These are phyloP conservation scores for Crotalus horridus DNA, from an alignment of 2,113 vertebrate species.

Conservation along the genomic window DNA sequence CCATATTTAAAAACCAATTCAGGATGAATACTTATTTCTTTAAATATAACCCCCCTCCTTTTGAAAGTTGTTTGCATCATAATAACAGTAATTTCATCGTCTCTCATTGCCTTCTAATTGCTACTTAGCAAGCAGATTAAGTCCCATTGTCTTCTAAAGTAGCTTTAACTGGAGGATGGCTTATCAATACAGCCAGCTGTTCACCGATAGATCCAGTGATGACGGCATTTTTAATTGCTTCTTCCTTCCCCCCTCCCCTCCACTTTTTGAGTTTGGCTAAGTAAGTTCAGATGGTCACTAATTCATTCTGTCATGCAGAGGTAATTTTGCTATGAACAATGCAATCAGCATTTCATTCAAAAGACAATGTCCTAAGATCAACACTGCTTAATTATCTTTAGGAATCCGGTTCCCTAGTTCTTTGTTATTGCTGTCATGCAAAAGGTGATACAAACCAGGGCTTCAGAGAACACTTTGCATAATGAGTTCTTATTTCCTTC, in stretches of 20 bases:
- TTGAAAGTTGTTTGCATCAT: constrained; percentile 67
- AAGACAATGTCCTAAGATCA: constrained; percentile 71
- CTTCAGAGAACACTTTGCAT: constrained; percentile 59
- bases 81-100: constrained; percentile 69
- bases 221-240: constrained; percentile 83
- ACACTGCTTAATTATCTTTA: constrained; percentile 71
- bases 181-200: constrained; percentile 88
- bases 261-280: constrained; percentile 73
- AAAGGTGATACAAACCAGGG: constrained; percentile 65
- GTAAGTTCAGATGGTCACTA: constrained; percentile 92
- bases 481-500: constrained; percentile 64
- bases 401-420: constrained; percentile 65
- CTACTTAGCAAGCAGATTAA: constrained; percentile 77
- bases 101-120: constrained; percentile 74
- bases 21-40: background rate
- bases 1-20: constrained; percentile 24
- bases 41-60: constrained; percentile 36
- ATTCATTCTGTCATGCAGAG: constrained; percentile 85
- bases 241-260: constrained; percentile 54
- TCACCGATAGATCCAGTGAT: constrained; percentile 73
- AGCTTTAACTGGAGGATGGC: constrained; percentile 77
- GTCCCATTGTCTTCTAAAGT: constrained; percentile 74
- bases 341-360: constrained; percentile 76
- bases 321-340: constrained; percentile 78
- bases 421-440: constrained; percentile 63